Conservation (phyloP, 2,113 vertebrate species). For the Pachypanchax playfairii region DNA sequence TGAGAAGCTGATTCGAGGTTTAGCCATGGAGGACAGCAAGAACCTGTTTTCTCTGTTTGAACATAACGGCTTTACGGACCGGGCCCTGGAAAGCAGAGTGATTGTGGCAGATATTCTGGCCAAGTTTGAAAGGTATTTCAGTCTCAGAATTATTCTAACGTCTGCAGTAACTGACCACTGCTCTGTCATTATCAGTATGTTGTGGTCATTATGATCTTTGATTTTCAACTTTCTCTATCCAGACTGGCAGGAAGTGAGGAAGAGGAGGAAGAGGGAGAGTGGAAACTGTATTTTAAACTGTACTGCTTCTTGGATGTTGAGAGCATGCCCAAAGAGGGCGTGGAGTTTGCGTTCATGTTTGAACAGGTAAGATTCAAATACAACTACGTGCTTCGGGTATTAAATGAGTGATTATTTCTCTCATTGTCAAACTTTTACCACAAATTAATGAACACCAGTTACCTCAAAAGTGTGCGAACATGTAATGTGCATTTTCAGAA, state of each 20-base stretch:
- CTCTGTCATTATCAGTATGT: neutral
- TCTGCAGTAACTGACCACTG: neutral
- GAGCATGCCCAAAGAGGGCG: constrained; percentile 90
- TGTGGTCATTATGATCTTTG: neutral
- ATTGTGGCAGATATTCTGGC: constrained; percentile 94
- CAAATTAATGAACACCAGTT: too few species aligned
- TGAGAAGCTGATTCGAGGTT: constrained; percentile 95
- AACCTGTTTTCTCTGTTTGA: constrained; percentile 99
- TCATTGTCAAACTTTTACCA: too few species aligned
- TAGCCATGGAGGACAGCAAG: constrained; percentile 98
- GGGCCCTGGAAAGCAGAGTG: constrained; percentile 94
- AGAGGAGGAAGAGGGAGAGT: constrained; percentile 87
- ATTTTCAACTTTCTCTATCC: neutral
- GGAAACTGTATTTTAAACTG: constrained; percentile 93
- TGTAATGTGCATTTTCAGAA: too few species aligned
- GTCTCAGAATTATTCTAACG: too few species aligned
- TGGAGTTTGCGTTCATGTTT: constrained; percentile 96
- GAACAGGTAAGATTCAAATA: constrained; percentile 83
- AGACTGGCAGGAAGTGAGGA: constrained; percentile 87
- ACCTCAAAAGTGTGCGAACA: too few species aligned
- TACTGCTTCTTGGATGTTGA: constrained; percentile 93
- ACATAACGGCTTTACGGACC: constrained; percentile 86
- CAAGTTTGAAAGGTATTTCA: constrained; percentile 91
- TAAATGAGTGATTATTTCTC: neutral
- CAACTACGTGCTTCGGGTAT: neutral